Evolutionary conservation across 35 echinoderm and acorn worm genomes (phyloP), one percentile per base, ranked within the genome.

Genomic region (Lytechinus variegatus): DNA sequence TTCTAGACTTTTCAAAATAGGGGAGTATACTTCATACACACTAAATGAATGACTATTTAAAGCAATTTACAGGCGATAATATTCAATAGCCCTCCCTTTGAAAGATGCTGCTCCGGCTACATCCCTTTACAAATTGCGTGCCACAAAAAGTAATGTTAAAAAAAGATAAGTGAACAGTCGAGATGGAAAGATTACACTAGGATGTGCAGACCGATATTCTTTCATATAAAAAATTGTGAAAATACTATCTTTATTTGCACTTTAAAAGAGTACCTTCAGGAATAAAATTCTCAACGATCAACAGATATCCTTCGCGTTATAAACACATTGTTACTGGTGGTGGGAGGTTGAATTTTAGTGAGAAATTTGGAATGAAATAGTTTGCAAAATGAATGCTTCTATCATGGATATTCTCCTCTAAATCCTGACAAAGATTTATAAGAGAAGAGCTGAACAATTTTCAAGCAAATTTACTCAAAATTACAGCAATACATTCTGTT

Each of bases 161-260:
- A 58, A n/a, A 79, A 79, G 8, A 79, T 7, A 79, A 16, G 21
- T 21, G n/a, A 79, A 79, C 14, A 79, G n/a, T 24, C 66, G 66
- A 79, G 66, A 79, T 79, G 66, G 66, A 79, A 79, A 24, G 66
- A 79, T 79, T 79, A 79, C 66, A 79, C 66, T 79, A 19, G n/a
- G 66, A 79, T 79, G 66, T 79, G 66, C 66, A 79, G 66, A 79
- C 66, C 66, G n/a, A 7, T 79, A 79, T n/a, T 79, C 19, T 79
- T 79, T 79, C 66, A n/a, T 79, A 7, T 12, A 79, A 79, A 79
- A 79, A 79, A 79, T 79, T 79, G 66, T 16, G 66, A 79, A 79
- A 79, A 79, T 79, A 79, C 66, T 79, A 79, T 79, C 66, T 79
- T 79, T 79, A 79, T 79, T 79, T 79, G 66, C 66, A 79, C 66